Evolutionary conservation across 1,140 invertebrate genomes (phyloP), one percentile per base, ranked within the genome.

Genomic region (Babylonia areolata): DNA sequence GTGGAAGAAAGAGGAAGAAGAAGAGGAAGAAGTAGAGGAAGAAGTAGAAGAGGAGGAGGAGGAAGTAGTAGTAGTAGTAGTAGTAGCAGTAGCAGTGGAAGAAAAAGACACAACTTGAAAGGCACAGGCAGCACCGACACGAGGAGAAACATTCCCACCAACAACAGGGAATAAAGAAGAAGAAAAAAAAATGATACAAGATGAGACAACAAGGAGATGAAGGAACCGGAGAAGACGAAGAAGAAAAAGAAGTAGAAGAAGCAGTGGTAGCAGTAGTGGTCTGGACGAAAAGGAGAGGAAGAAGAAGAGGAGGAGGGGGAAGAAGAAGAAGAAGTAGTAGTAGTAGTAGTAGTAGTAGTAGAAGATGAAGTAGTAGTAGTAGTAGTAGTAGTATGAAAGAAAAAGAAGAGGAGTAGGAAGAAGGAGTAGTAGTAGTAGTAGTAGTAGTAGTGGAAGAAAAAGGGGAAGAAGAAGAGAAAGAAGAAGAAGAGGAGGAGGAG

Each of bases 391-490:
- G n/a, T n/a, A n/a, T n/a, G n/a, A n/a, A n/a, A n/a, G n/a, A n/a
- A n/a, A n/a, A n/a, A n/a, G n/a, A n/a, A n/a, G n/a, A n/a, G n/a
- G n/a, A n/a, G n/a, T n/a, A n/a, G n/a, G n/a, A n/a, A n/a, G n/a
- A n/a, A n/a, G n/a, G n/a, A n/a, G n/a, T n/a, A n/a, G n/a, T n/a
- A n/a, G n/a, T n/a, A n/a, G n/a, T n/a, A n/a, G n/a, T n/a, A n/a
- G n/a, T n/a, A n/a, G n/a, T n/a, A n/a, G n/a, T n/a, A n/a, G n/a
- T n/a, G n/a, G n/a, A n/a, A n/a, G n/a, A n/a, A n/a, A n/a, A n/a
- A n/a, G 73, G 37, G 42, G 35, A 40, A 81, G 80, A 81, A 42
- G 54, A 42, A 81, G 80, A 81, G 80, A 81, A 42, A 54, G 80
- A 81, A 42, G 54, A 42, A 81, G 80, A 81, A 42, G 31, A 42